Evolutionary conservation across 2,797 vertebrate species (phyloP), one percentile per base, ranked within the genome.

Genomic region (Iguana delicatissima): DNA sequence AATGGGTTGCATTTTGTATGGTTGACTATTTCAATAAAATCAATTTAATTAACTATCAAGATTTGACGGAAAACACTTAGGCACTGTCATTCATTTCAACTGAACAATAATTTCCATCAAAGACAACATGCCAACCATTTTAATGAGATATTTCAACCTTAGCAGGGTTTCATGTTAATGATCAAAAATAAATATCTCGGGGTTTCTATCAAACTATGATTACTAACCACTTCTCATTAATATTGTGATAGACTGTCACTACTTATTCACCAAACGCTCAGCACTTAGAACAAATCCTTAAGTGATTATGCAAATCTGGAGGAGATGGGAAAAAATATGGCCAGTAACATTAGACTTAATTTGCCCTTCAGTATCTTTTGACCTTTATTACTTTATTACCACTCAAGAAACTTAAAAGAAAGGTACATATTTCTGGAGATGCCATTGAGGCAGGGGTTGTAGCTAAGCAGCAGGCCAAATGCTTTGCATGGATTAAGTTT

Each of bases 41-140:
- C 92, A 95, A 95, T 94, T 96, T 96, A 96, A 97, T 97, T 96
- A 97, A 93, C 95, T 95, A 95, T 94, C 94, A 96, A 82, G 95
- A 95, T 96, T 89, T 97, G 96, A 96, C 92, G 96, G 96, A 96
- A 92, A 88, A 91, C 92, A 95, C 95, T 96, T 95, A 95, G 95
- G 83, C 46, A 87, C 87, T 95, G 96, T 93, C 96, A 97, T 96
- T 97, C 92, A 96, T 93, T 95, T 96, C 83, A 94, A 93, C 94
- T 94, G 95, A 97, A 94, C 92, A 97, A 95, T 96, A 95, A 97
- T 97, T 96, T 96, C 94, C 95, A 93, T 96, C 95, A 96, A 96
- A 96, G 94, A 96, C 91, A 96, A 94, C 88, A 96, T 90, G 91
- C 94, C 94, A 97, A 84, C 96, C 85, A 94, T 95, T 96, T 88